Conservation (phyloP, 2,797 vertebrate species). For the Spheniscus humboldti region DNA sequence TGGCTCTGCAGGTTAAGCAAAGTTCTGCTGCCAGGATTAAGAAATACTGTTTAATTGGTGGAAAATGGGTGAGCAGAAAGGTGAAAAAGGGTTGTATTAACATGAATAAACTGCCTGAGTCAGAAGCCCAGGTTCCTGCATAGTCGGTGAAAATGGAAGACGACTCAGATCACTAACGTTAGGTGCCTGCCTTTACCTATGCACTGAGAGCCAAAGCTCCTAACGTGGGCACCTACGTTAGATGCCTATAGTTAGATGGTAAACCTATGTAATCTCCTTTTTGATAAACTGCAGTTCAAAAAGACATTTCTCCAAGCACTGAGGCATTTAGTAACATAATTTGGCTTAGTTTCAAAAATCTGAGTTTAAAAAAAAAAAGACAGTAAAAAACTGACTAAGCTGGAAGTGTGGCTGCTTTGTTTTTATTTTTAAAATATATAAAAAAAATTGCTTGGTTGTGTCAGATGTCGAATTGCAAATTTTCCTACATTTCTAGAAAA, state of each 20-base stretch:
- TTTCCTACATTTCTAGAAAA: background rate
- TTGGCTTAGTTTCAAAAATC: background rate
- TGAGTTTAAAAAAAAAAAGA: background rate
- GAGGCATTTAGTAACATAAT: background rate
- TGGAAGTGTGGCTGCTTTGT: background rate
- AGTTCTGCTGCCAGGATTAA: background rate
- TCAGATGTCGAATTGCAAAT: background rate
- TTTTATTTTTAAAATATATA: background rate
- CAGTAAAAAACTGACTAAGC: no score
- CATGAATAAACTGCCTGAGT: background rate
- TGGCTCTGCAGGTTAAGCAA: background rate
- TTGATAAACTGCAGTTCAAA: background rate
- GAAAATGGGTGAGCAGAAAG: background rate
- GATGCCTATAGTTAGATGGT: rapidly evolving
- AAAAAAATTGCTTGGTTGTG: background rate
- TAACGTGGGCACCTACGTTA: rapidly evolving
- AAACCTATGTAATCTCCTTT: rapidly evolving
- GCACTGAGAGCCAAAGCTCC: rapidly evolving
- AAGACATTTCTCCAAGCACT: background rate
- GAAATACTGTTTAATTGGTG: background rate
- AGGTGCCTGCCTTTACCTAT: rapidly evolving
- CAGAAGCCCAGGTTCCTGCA: background rate
- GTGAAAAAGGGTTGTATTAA: background rate
- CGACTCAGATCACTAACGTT: rapidly evolving
- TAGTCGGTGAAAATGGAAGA: background rate